Evolutionary conservation across 2,888 invertebrate genomes (phyloP).

Genomic region (Andrena dorsata): DNA sequence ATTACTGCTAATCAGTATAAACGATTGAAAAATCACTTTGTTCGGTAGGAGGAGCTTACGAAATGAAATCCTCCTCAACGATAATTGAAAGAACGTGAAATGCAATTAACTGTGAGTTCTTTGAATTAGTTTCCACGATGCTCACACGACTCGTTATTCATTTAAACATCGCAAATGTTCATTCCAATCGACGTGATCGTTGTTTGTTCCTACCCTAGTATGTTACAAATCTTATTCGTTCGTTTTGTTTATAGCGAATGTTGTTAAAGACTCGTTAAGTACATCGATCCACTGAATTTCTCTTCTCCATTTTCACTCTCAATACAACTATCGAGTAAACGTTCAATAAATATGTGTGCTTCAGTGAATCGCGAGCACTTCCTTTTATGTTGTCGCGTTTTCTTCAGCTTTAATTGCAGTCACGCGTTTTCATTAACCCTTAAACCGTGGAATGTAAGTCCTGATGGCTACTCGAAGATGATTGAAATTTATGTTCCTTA

Average conservation of each 20-base stretch:
- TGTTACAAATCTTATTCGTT: conserved; percentile 76
- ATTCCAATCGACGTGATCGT: conserved; percentile 65
- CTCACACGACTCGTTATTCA: conserved; percentile 30
- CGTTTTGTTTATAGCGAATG: conserved; percentile 59
- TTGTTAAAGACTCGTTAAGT: conserved; percentile 65
- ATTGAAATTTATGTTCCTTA: background rate
- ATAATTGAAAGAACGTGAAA: conserved; percentile 35
- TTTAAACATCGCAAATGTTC: conserved; percentile 51
- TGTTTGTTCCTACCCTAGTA: conserved; percentile 73
- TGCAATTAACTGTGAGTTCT: conserved; percentile 12
- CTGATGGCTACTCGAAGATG: background rate
- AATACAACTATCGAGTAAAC: conserved; percentile 58
- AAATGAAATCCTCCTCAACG: conserved; percentile 45
- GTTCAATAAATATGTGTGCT: conserved; percentile 37
- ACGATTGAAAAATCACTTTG: conserved; percentile 58
- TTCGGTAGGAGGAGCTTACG: conserved; percentile 41
- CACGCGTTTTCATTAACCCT: conserved; percentile 21
- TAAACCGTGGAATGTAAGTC: background rate
- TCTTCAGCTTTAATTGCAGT: background rate
- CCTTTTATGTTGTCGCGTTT: conserved; percentile 14
- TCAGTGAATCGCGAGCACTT: conserved; percentile 41
- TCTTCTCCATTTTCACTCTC: conserved; percentile 29
- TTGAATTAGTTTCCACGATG: conserved; percentile 32
- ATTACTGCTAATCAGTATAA: conserved; percentile 64
- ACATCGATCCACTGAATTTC: conserved; percentile 48